Percentiles rank a stretch among this genome's conserved stretches.
Conservation (phyloP, 2,113 vertebrate genomes). For the Columba livia region DNA sequence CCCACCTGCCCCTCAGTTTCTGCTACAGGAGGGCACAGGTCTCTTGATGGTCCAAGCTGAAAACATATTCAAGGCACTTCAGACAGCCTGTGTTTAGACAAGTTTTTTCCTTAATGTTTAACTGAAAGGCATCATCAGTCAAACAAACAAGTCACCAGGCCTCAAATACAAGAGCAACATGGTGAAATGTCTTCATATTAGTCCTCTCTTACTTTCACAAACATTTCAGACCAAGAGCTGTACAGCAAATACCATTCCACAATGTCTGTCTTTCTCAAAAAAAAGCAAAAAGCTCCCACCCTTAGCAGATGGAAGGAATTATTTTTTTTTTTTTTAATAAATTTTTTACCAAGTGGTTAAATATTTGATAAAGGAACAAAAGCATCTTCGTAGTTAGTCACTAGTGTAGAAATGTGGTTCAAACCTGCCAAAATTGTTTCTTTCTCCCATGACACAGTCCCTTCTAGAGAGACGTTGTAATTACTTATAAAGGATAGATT, state of each 20-base stretch:
- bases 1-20: neutral
- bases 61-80: neutral
- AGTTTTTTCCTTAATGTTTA: neutral
- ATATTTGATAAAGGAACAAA: neutral
- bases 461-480: neutral
- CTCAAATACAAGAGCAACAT: neutral
- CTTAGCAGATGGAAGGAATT: neutral
- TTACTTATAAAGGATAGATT: neutral
- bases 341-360: neutral
- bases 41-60: neutral
- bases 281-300: neutral
- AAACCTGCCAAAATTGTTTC: neutral
- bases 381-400: neutral
- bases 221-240: neutral
- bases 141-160: neutral
- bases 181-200: neutral
- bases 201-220: neutral
- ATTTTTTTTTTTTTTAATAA: neutral
- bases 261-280: neutral
- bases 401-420: neutral
- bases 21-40: neutral
- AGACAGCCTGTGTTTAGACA: neutral
- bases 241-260: neutral
- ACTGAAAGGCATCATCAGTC: neutral
- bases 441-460: neutral